phyloP scores from a whole-genome alignment of 2,797 vertebrate genomes.

The Prionace glauca region DNA sequence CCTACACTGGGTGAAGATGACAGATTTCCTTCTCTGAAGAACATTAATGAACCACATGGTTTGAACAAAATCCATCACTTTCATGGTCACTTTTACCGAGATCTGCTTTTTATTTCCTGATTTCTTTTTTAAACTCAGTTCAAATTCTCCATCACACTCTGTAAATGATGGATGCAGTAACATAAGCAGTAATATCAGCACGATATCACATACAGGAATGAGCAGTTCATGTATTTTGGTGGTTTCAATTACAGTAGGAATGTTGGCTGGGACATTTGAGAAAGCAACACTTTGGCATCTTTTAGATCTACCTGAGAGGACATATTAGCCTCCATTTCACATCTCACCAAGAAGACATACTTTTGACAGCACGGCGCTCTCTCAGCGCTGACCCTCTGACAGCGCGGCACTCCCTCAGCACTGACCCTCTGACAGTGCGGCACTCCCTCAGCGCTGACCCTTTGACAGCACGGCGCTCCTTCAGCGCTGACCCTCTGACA shows the following conservation, averaged over 20 bases:
- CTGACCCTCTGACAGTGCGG: no score
- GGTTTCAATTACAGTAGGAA: background rate
- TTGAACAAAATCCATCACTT: background rate
- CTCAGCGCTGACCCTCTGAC: no score
- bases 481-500: no score
- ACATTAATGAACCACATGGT: background rate
- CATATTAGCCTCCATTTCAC: background rate
- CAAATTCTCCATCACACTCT: background rate
- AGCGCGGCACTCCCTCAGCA: no score
- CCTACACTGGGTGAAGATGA: background rate
- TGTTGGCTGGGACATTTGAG: background rate
- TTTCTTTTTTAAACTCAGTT: background rate
- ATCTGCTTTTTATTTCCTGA: background rate
- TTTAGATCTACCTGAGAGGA: background rate
- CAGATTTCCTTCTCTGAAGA: background rate
- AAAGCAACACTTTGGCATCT: background rate
- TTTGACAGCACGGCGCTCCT: no score
- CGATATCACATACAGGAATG: background rate
- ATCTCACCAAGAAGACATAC: background rate
- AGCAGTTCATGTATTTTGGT: background rate
- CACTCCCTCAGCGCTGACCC: no score
- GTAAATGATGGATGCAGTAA: background rate
- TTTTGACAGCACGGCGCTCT: no score
- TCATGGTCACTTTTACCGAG: background rate
- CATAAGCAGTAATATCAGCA: background rate